phyloP scores from a whole-genome alignment of 2,113 vertebrate species.

The Ovibos moschatus region DNA sequence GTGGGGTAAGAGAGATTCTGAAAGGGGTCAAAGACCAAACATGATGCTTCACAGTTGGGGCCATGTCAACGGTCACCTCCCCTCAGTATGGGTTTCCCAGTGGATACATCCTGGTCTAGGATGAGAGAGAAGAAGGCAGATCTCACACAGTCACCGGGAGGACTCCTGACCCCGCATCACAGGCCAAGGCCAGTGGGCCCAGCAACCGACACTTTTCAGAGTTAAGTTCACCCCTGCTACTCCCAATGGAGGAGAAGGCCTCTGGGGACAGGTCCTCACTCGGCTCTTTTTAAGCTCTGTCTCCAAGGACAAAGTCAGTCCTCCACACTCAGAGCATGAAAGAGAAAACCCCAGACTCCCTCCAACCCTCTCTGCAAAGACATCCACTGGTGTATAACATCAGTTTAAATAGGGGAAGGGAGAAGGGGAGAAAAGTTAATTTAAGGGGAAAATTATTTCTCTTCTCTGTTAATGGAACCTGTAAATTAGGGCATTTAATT shows the following conservation, averaged over 20 bases:
- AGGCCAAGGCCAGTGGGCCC: background rate
- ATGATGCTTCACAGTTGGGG: background rate
- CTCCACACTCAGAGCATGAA: background rate
- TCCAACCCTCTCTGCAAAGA: background rate
- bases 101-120: background rate
- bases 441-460: constrained; percentile 48
- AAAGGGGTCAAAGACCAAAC: background rate
- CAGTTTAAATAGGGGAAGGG: constrained; percentile 31
- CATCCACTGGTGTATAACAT: background rate
- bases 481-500: constrained; percentile 74
- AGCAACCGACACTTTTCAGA: background rate
- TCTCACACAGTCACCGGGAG: background rate
- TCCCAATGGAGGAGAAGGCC: background rate
- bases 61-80: background rate
- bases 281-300: background rate
- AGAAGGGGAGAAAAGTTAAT: constrained; percentile 61
- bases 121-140: background rate
- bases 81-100: background rate
- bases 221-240: background rate
- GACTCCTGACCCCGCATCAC: fast-evolving
- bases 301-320: background rate
- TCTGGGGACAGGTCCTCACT: background rate
- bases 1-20: background rate
- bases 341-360: background rate
- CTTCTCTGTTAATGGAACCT: constrained; percentile 58